These are phyloP conservation scores for Catocala fraxini DNA, from an alignment of 2,888 invertebrate species.

Conservation along the genomic window DNA sequence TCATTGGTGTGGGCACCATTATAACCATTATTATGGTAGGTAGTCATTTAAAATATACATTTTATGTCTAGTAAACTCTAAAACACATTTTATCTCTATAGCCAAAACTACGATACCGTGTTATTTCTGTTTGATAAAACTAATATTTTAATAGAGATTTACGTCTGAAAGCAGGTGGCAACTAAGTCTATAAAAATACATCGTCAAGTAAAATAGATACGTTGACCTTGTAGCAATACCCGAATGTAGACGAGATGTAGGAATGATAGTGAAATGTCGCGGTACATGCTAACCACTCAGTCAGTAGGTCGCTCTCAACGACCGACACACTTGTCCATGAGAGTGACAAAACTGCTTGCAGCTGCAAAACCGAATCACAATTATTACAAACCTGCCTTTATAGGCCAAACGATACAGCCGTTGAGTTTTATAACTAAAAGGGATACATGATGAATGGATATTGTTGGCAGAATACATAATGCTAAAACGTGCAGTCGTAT, in stretches of 20 bases:
- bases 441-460: slow-evolving; percentile 29
- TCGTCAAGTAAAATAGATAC: slow-evolving; percentile 35
- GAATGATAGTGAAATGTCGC: slow-evolving; percentile 76
- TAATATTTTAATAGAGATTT: not conserved
- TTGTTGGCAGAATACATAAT: slow-evolving; percentile 26
- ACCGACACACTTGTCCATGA: slow-evolving; percentile 77
- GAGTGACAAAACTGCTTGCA: slow-evolving; percentile 71
- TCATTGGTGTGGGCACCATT: no score
- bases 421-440: slow-evolving; percentile 19
- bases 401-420: slow-evolving; percentile 44
- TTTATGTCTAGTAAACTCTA: no score
- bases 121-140: not conserved
- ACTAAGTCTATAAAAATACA: slow-evolving; percentile 23
- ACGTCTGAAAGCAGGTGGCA: slow-evolving; percentile 11
- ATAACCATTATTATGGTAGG: no score
- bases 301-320: slow-evolving; percentile 75
- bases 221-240: slow-evolving; percentile 44
- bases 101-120: not conserved
- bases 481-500: slow-evolving; percentile 1
- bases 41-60: no score
- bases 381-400: slow-evolving; percentile 37
- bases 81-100: no score
- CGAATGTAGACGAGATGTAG: slow-evolving; percentile 54
- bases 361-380: slow-evolving; percentile 62
- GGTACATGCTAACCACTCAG: slow-evolving; percentile 61